These are phyloP conservation scores for Oscheius myriophilus DNA, from an alignment of 2,888 invertebrate genomes.

Conservation along the genomic window DNA sequence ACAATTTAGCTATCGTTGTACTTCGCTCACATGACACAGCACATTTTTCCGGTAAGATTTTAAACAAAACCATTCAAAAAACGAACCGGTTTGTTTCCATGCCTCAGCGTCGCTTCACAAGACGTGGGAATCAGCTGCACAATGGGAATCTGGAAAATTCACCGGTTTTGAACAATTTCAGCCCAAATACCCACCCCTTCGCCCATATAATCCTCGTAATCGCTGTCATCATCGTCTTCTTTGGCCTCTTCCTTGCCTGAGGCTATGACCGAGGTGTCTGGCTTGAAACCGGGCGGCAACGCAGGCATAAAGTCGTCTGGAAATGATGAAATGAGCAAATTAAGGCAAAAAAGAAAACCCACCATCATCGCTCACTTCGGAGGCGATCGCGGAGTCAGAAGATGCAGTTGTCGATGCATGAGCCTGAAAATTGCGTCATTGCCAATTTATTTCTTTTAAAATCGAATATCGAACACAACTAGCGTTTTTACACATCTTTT, in stretches of 20 bases:
- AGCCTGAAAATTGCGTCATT: background rate
- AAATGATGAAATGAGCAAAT: background rate
- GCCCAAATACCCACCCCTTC: conserved; percentile 29
- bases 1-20: too few species aligned
- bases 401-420: conserved; percentile 12
- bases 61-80: conserved; percentile 1
- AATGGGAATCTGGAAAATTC: conserved; percentile 70
- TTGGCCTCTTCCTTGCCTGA: conserved; percentile 46
- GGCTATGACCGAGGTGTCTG: conserved; percentile 42
- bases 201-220: conserved; percentile 52
- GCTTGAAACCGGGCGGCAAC: conserved; percentile 65
- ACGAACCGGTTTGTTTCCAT: conserved; percentile 85
- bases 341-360: background rate
- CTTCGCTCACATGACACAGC: too few species aligned
- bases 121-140: conserved; percentile 73
- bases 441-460: too few species aligned
- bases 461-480: too few species aligned
- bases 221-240: conserved; percentile 67
- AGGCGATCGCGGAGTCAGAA: conserved; percentile 6
- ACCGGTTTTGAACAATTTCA: background rate
- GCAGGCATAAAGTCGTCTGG: conserved; percentile 62
- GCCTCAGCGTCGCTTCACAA: conserved; percentile 82
- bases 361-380: conserved; percentile 20
- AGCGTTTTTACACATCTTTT: background rate
- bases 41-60: too few species aligned